Percentiles rank a stretch among this genome's conserved stretches.
phyloP scores from a whole-genome alignment of 2,113 vertebrate species.

The Syngnathoides biaculeatus region DNA sequence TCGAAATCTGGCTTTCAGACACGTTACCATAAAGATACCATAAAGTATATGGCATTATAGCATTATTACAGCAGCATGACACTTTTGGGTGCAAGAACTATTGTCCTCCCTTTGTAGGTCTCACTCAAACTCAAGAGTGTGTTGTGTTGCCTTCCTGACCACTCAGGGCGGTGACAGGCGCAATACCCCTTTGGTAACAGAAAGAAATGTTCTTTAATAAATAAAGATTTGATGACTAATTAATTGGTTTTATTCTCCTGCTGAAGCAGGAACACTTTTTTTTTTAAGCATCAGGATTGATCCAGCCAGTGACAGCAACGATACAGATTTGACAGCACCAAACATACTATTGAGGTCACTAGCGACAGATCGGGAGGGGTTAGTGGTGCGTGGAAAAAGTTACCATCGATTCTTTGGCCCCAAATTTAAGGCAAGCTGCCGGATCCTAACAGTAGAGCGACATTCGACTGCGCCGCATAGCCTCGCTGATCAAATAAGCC shows the following conservation, averaged over 20 bases:
- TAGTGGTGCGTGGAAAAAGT: not conserved
- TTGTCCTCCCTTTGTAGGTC: conserved; percentile 43
- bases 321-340: conserved; percentile 20
- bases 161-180: conserved; percentile 10
- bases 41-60: conserved; percentile 27
- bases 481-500: conserved; percentile 94
- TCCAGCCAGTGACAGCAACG: conserved; percentile 36
- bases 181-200: conserved; percentile 21
- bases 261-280: conserved; percentile 7
- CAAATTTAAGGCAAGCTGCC: conserved; percentile 1
- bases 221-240: conserved; percentile 38
- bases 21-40: too few relatives aligned
- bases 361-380: not conserved
- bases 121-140: conserved; percentile 30
- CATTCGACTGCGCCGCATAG: conserved; percentile 94
- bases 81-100: conserved; percentile 15
- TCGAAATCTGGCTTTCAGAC: too few relatives aligned
- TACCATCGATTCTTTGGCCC: not conserved
- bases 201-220: conserved; percentile 31
- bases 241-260: conserved; percentile 19
- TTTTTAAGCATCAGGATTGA: conserved; percentile 1
- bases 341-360: conserved; percentile 5
- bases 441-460: conserved; percentile 88
- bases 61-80: conserved; percentile 28
- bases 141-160: conserved; percentile 34